Conservation (phyloP, 2,888 invertebrate genomes). For the Saturnia pavonia region DNA sequence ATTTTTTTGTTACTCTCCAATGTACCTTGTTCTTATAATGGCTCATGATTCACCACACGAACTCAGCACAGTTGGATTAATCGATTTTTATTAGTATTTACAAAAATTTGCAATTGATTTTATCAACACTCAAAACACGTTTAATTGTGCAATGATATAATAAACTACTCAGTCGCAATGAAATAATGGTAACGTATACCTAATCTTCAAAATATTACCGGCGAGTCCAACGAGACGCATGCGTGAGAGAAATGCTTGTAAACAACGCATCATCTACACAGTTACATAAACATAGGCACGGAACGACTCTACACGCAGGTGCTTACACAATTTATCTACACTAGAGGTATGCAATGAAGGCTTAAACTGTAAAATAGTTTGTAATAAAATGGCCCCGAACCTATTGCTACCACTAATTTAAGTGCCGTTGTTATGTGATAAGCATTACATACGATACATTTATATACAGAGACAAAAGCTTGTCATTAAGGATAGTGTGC, state of each 20-base stretch:
- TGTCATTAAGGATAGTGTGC: neutral
- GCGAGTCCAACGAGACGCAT: neutral
- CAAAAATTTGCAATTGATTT: neutral
- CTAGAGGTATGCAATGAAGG: neutral
- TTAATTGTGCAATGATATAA: neutral
- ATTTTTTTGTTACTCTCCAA: too few relatives aligned
- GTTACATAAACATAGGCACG: constrained; percentile 14
- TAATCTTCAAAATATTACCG: constrained; percentile 1
- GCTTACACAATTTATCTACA: constrained; percentile 10
- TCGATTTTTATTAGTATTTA: neutral
- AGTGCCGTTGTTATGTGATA: neutral
- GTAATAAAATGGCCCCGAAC: neutral
- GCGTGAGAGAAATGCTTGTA: constrained; percentile 13
- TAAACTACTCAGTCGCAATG: neutral
- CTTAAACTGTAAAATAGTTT: neutral
- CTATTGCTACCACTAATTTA: neutral
- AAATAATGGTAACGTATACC: neutral
- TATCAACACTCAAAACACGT: neutral
- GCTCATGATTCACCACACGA: too few relatives aligned
- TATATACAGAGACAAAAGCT: neutral
- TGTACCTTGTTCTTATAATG: too few relatives aligned
- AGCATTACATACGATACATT: neutral
- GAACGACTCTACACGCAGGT: constrained; percentile 7
- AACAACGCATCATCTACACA: constrained; percentile 11
- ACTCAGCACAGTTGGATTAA: neutral